These are phyloP conservation scores for Lycorma delicatula DNA, from an alignment of 1,140 invertebrate genomes.

Conservation along the genomic window DNA sequence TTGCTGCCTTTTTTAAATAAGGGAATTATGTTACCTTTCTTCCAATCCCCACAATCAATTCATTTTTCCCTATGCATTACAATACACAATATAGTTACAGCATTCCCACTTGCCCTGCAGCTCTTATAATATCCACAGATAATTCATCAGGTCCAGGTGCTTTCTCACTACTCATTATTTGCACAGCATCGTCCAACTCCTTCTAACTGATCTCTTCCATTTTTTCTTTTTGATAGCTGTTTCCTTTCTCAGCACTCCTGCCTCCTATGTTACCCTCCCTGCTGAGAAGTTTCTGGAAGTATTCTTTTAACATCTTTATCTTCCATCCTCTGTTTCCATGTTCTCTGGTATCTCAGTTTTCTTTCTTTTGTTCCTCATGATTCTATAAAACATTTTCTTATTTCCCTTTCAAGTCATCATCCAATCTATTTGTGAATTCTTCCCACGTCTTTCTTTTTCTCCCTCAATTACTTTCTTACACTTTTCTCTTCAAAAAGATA, in stretches of 20 bases:
- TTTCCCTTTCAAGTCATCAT: too few relatives aligned
- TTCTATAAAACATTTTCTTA: too few relatives aligned
- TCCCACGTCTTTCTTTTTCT: too few relatives aligned
- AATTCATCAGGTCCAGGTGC: not conserved
- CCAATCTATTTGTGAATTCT: too few relatives aligned
- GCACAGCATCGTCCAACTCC: not conserved
- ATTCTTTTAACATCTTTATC: conserved; percentile 1
- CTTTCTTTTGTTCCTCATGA: too few relatives aligned
- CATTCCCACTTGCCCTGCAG: not conserved
- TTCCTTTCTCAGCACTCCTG: not conserved
- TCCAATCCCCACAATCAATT: not conserved
- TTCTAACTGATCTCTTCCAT: not conserved
- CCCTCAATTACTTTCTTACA: too few relatives aligned
- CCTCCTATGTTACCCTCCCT: not conserved
- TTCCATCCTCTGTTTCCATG: too few relatives aligned
- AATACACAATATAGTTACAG: not conserved
- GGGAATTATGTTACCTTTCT: not conserved
- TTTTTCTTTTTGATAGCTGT: not conserved
- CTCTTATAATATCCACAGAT: not conserved
- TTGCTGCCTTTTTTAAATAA: not conserved
- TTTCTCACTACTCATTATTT: not conserved
- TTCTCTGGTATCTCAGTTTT: too few relatives aligned
- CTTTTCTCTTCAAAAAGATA: too few relatives aligned
- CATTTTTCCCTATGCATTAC: not conserved
- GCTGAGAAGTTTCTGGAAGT: not conserved